These are phyloP conservation scores for Holotrichia oblita DNA, from an alignment of 1,140 invertebrate genomes.

Conservation along the genomic window DNA sequence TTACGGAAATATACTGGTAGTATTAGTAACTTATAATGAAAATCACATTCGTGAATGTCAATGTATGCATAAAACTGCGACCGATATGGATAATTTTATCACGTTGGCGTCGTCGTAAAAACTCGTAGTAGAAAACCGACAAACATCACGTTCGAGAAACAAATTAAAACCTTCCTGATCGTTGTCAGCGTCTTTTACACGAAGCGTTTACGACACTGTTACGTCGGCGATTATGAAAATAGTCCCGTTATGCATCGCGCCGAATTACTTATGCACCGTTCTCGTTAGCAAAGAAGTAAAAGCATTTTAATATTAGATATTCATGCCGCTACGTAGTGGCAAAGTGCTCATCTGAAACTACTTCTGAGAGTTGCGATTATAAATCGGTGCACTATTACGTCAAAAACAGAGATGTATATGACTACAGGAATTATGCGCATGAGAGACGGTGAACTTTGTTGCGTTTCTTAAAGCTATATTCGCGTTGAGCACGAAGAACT, in stretches of 20 bases:
- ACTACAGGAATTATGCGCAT: not conserved
- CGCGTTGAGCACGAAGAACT: not conserved
- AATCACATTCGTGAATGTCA: not conserved
- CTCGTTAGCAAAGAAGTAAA: not conserved
- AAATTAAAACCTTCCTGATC: constrained; percentile 10
- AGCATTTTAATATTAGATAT: not conserved
- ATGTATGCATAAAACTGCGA: not conserved
- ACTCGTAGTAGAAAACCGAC: not conserved
- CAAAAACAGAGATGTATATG: not conserved
- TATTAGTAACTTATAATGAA: too few species aligned
- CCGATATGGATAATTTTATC: not conserved
- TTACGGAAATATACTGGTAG: too few species aligned
- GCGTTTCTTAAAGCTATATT: not conserved
- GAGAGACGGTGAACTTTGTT: not conserved
- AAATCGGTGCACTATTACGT: not conserved
- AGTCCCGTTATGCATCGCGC: not conserved
- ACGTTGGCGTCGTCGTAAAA: not conserved
- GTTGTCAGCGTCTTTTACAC: not conserved
- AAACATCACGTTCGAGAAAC: constrained; percentile 8
- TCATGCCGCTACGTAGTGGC: not conserved
- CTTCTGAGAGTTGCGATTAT: not conserved
- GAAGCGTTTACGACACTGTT: constrained; percentile 1
- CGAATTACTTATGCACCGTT: not conserved
- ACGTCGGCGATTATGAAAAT: constrained; percentile 11
- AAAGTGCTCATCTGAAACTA: not conserved